Conservation (phyloP, 1,140 invertebrate species). For the Epicauta chinensis region DNA sequence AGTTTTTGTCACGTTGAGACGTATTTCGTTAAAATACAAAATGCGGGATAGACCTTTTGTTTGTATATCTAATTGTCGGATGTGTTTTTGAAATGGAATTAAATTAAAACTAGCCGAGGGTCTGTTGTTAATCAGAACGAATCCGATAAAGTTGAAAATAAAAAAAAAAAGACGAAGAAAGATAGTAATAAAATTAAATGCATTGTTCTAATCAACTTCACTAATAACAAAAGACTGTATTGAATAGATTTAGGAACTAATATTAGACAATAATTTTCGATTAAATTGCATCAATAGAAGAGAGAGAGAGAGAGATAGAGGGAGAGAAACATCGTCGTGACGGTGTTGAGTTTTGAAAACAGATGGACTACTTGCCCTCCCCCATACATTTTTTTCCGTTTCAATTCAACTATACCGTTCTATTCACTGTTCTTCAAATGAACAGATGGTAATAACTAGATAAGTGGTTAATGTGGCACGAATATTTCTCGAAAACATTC, state of each 20-base stretch:
- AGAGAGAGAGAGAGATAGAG: no score
- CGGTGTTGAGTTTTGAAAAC: constrained; percentile 7
- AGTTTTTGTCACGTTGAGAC: no score
- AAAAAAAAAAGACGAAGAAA: no score
- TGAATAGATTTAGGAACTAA: neutral
- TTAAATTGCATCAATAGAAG: neutral
- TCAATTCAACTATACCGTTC: constrained; percentile 11
- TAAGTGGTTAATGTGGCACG: constrained; percentile 19
- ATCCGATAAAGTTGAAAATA: neutral
- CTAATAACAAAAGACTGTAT: neutral
- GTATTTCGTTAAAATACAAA: no score
- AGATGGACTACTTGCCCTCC: constrained; percentile 1
- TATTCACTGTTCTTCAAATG: constrained; percentile 16
- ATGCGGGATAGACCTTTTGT: constrained; percentile 1
- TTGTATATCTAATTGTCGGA: constrained; percentile 10
- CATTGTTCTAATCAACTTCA: constrained; percentile 11
- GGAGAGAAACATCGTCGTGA: no score
- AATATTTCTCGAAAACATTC: neutral
- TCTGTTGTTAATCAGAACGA: neutral
- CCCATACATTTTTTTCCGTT: neutral
- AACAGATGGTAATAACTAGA: constrained; percentile 19
- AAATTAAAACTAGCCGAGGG: constrained; percentile 10
- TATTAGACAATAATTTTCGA: constrained; percentile 17
- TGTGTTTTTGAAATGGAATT: constrained; percentile 10
- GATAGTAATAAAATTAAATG: constrained; percentile 9